These are phyloP conservation scores for Petromus typicus DNA, from an alignment of 2,113 vertebrate species.

Conservation along the genomic window DNA sequence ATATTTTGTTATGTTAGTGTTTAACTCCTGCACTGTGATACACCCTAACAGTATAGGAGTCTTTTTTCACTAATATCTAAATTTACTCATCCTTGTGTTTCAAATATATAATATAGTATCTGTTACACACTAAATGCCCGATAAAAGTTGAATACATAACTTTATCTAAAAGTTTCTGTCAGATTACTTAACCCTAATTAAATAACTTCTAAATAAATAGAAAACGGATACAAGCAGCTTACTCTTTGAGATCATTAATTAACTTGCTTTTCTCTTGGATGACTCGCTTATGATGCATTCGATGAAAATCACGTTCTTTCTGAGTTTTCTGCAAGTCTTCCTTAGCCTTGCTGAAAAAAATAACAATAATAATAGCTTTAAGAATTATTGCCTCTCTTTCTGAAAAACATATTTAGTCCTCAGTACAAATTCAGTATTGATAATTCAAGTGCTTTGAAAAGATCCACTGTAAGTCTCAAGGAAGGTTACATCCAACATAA, in stretches of 20 bases:
- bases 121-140: neutral
- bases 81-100: neutral
- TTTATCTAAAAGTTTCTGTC: neutral
- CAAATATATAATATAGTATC: neutral
- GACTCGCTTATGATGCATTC: constrained; percentile 90
- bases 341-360: constrained; percentile 84
- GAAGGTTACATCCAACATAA: neutral
- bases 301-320: constrained; percentile 91
- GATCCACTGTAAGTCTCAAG: neutral
- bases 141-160: neutral
- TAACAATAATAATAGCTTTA: constrained; percentile 48
- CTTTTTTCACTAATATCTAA: neutral
- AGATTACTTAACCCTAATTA: constrained; percentile 15
- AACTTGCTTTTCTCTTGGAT: constrained; percentile 92
- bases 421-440: neutral
- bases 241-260: constrained; percentile 90
- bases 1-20: neutral
- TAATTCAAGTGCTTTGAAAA: neutral
- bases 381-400: neutral
- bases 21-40: neutral
- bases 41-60: neutral
- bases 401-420: neutral
- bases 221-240: constrained; percentile 39
- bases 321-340: constrained; percentile 88
- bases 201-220: neutral